Conservation (phyloP, 1,140 invertebrate genomes). For the Zaprionus capensis region DNA sequence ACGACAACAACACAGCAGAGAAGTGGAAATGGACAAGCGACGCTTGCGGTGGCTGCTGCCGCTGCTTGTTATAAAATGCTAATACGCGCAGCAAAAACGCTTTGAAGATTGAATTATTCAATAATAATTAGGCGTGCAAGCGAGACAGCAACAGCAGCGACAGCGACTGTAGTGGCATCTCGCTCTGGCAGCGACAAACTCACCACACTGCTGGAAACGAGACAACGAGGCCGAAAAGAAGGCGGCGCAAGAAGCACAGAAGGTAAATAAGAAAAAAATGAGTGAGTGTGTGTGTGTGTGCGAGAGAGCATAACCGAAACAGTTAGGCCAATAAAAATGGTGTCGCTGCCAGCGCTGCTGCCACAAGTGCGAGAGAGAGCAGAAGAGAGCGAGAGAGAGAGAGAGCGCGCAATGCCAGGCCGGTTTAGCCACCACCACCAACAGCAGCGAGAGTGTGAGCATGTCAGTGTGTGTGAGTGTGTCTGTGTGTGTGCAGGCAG, state of each 20-base stretch:
- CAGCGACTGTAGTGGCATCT: constrained; percentile 18
- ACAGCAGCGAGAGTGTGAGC: constrained; percentile 5
- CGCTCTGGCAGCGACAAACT: constrained; percentile 43
- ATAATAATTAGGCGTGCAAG: constrained; percentile 80
- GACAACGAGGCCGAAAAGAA: constrained; percentile 62
- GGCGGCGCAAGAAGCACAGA: constrained; percentile 62
- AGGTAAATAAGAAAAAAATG: constrained; percentile 46
- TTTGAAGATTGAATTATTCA: constrained; percentile 82
- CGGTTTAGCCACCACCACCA: constrained; percentile 64
- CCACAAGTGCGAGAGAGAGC: constrained; percentile 41
- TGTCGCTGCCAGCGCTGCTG: constrained; percentile 48
- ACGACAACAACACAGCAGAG: background rate
- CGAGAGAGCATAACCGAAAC: constrained; percentile 41
- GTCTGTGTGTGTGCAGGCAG: constrained; percentile 14
- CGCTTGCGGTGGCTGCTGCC: constrained; percentile 37
- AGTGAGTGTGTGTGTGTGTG: background rate
- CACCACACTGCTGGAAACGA: constrained; percentile 76
- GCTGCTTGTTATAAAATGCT: constrained; percentile 82
- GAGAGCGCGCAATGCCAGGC: constrained; percentile 19
- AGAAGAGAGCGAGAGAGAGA: background rate
- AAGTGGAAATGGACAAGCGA: constrained; percentile 67
- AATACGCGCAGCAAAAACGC: constrained; percentile 81
- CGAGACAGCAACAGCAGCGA: constrained; percentile 16
- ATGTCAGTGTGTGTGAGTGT: constrained; percentile 12
- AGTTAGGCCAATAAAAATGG: constrained; percentile 76